A percentile compares a stretch with the other conserved stretches of the same genome.
These are phyloP conservation scores for Zelostemma sp. DNA, from an alignment of 1,140 invertebrate species.

Conservation along the genomic window DNA sequence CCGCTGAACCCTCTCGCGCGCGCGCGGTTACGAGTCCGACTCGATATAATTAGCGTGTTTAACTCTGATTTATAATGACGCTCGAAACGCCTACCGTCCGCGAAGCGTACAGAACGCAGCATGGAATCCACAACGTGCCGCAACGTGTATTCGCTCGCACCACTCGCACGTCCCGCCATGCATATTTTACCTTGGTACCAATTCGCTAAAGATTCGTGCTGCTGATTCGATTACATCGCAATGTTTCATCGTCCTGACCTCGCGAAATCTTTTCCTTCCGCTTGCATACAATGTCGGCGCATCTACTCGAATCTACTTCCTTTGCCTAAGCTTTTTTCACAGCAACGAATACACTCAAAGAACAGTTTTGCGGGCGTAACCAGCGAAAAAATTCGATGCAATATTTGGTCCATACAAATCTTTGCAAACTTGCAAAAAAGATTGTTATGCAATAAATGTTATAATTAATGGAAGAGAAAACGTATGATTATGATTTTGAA, in stretches of 20 bases:
- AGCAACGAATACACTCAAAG: no score
- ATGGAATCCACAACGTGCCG: slow-evolving; percentile 28
- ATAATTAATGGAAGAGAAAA: no score
- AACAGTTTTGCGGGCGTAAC: no score
- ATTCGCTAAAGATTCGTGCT: slow-evolving; percentile 29
- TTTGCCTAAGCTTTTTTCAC: no score
- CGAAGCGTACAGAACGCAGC: slow-evolving; percentile 40
- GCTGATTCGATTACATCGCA: slow-evolving; percentile 35
- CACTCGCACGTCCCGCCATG: slow-evolving; percentile 39
- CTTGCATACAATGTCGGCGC: background rate
- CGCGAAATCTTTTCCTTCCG: slow-evolving; percentile 8
- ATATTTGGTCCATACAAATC: no score
- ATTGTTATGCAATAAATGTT: no score
- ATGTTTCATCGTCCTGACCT: slow-evolving; percentile 21
- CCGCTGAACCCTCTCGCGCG: slow-evolving; percentile 10
- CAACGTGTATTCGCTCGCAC: slow-evolving; percentile 13
- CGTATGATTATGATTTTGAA: no score
- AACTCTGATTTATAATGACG: slow-evolving; percentile 67
- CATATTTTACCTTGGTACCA: slow-evolving; percentile 48
- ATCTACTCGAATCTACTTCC: background rate
- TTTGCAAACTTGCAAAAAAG: no score
- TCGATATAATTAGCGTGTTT: slow-evolving; percentile 65
- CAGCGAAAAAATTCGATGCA: no score
- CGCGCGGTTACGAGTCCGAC: slow-evolving; percentile 36
- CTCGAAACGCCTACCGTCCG: slow-evolving; percentile 63